These are phyloP conservation scores for human DNA, from an alignment of 2,113 vertebrate genomes.

Conservation along the genomic window DNA sequence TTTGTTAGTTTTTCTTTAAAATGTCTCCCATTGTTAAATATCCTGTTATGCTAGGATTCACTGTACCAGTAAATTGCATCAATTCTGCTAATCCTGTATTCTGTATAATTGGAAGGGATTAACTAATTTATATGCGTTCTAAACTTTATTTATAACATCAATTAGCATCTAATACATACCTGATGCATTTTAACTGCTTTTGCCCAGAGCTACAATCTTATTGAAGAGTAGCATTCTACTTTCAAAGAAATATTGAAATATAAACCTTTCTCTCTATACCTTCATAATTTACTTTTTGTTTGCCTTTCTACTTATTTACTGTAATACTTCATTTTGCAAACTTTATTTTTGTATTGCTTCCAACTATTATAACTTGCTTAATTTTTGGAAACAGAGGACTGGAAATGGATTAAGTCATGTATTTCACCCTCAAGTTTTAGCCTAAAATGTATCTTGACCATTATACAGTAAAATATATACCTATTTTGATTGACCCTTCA, in stretches of 20 bases:
- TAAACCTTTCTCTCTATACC: neutral
- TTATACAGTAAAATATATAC: neutral
- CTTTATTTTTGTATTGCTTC: neutral
- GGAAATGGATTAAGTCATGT: neutral
- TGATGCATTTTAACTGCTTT: constrained; percentile 12
- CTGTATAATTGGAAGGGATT: neutral
- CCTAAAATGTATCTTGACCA: constrained; percentile 30
- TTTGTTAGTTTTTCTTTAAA: constrained; percentile 9
- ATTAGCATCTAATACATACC: neutral
- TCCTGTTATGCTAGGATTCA: neutral
- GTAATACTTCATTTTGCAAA: constrained; percentile 24
- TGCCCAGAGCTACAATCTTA: neutral
- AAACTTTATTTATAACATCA: neutral
- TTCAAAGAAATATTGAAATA: constrained; percentile 57
- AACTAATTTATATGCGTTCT: neutral
- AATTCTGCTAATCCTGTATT: constrained; percentile 34
- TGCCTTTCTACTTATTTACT: constrained; percentile 45
- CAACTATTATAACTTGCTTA: neutral
- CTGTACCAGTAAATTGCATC: neutral
- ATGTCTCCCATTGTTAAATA: constrained; percentile 37
- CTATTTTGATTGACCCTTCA: neutral
- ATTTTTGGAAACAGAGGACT: constrained; percentile 23
- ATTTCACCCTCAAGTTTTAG: neutral
- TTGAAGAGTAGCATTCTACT: constrained; percentile 45
- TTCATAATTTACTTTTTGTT: constrained; percentile 35